Percentiles rank a stretch among this genome's conserved stretches.
phyloP scores from a whole-genome alignment of 2,113 vertebrate genomes.

The Dascyllus trimaculatus region DNA sequence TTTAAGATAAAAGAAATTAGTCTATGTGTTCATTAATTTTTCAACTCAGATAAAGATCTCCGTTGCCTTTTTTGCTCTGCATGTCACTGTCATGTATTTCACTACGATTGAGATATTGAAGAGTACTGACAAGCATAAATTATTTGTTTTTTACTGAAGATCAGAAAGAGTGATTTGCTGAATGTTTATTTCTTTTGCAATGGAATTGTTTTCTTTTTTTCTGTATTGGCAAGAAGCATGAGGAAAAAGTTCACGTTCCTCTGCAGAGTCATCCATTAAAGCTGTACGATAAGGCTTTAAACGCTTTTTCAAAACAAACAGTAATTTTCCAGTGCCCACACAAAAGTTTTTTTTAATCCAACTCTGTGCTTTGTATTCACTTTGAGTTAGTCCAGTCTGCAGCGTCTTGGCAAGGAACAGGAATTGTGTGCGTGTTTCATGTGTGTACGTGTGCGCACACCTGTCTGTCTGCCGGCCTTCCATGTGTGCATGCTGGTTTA shows the following conservation, averaged over 20 bases:
- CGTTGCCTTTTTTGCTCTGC: too few species aligned
- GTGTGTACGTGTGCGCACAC: constrained; percentile 15
- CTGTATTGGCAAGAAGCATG: not conserved
- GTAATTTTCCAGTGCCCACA: not conserved
- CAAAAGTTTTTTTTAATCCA: constrained; percentile 8
- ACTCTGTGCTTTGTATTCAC: constrained; percentile 49
- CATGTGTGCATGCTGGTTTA: constrained; percentile 52
- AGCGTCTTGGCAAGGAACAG: constrained; percentile 34
- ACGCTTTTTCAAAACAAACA: not conserved
- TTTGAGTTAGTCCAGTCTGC: constrained; percentile 50
- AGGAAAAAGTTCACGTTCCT: not conserved
- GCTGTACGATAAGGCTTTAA: not conserved
- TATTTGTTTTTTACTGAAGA: too few species aligned
- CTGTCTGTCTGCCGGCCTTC: constrained; percentile 53
- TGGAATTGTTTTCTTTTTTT: not conserved
- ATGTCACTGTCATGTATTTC: too few species aligned
- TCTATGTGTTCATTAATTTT: too few species aligned
- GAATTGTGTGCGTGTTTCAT: constrained; percentile 13
- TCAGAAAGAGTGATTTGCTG: not conserved
- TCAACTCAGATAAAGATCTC: too few species aligned
- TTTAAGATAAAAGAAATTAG: too few species aligned
- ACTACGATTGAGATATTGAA: too few species aligned
- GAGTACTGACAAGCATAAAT: too few species aligned
- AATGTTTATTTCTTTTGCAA: not conserved
- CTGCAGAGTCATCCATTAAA: not conserved